These are phyloP conservation scores for Sarcophaga rosellei DNA, from an alignment of 2,888 invertebrate genomes.

Conservation along the genomic window DNA sequence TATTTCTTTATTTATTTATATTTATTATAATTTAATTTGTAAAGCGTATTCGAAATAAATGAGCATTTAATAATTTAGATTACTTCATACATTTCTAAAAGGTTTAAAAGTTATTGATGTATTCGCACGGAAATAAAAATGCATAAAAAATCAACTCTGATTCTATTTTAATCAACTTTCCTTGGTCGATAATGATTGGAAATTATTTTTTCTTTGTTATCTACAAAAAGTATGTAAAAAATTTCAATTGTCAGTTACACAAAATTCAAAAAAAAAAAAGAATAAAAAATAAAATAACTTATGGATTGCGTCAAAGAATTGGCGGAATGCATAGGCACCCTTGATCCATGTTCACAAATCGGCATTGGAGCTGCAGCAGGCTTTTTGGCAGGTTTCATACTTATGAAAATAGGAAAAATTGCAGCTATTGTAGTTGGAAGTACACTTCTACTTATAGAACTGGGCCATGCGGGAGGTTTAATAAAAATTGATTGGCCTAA, in stretches of 20 bases:
- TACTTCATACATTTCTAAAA: too few relatives aligned
- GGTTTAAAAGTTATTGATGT: too few relatives aligned
- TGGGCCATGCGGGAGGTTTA: conserved; percentile 39
- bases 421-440: conserved; percentile 23
- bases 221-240: too few relatives aligned
- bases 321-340: neutral
- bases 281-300: neutral
- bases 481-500: conserved; percentile 38
- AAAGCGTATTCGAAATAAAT: too few relatives aligned
- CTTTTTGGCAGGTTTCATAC: conserved; percentile 12
- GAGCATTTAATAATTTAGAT: too few relatives aligned
- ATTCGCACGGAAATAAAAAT: too few relatives aligned
- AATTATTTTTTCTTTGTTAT: too few relatives aligned
- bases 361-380: conserved; percentile 31
- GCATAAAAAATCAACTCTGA: too few relatives aligned
- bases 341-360: conserved; percentile 37
- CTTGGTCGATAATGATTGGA: too few relatives aligned
- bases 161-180: too few relatives aligned
- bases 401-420: conserved; percentile 48
- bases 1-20: too few relatives aligned
- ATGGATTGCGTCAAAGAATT: conserved; percentile 2
- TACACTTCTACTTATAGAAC: conserved; percentile 30
- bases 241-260: neutral
- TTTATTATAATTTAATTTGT: too few relatives aligned
- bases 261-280: neutral